Conservation (phyloP, 2,888 invertebrate genomes). For the Choreutis nemorana region DNA sequence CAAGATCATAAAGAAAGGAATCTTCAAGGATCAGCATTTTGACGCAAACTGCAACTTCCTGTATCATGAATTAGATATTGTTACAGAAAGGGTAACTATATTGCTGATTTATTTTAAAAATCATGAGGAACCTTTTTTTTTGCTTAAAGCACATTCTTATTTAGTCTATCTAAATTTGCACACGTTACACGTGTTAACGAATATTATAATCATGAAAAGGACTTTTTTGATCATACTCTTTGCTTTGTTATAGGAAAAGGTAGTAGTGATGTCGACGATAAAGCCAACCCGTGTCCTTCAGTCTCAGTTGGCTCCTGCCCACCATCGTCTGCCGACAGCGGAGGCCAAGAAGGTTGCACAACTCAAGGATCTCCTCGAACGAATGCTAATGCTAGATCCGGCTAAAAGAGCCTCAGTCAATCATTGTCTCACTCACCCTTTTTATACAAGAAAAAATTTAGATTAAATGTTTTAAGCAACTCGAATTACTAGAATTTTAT, state of each 20-base stretch:
- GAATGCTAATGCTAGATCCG: slow-evolving; percentile 91
- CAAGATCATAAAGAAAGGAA: slow-evolving; percentile 92
- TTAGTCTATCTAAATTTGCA: too few species aligned
- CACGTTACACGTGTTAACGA: too few species aligned
- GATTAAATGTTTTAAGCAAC: too few species aligned
- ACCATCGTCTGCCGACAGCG: slow-evolving; percentile 86
- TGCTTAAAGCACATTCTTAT: too few species aligned
- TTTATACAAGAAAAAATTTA: slow-evolving; percentile 97
- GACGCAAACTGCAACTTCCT: slow-evolving; percentile 95
- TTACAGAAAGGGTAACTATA: slow-evolving; percentile 93
- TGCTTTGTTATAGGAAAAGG: slow-evolving; percentile 89
- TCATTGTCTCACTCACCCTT: slow-evolving; percentile 91
- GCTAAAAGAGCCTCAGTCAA: slow-evolving; percentile 93
- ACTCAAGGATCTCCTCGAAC: slow-evolving; percentile 90
- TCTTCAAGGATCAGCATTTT: slow-evolving; percentile 96
- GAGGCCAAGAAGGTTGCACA: slow-evolving; percentile 92
- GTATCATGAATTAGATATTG: slow-evolving; percentile 96
- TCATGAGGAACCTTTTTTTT: too few species aligned
- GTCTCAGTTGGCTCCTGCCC: slow-evolving; percentile 83
- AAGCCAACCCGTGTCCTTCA: slow-evolving; percentile 86
- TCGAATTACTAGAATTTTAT: too few species aligned
- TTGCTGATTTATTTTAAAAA: not conserved
- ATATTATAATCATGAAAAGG: too few species aligned
- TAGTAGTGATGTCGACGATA: slow-evolving; percentile 93
- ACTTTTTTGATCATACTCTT: too few species aligned